Evolutionary conservation across 2,797 vertebrate species (phyloP).

Genomic region (Rhinatrema bivittatum): DNA sequence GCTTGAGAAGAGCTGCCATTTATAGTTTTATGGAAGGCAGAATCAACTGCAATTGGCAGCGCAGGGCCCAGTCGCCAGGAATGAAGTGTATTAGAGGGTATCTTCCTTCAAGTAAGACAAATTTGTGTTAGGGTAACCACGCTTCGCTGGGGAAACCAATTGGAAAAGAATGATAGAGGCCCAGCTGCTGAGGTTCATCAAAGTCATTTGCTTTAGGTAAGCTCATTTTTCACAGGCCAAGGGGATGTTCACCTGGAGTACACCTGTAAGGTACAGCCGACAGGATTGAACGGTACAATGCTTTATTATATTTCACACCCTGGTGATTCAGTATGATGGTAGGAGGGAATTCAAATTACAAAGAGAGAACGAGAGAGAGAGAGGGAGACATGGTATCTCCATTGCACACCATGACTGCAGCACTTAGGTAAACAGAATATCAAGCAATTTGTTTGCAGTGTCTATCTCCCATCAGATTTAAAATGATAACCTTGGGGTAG

Average conservation of each 20-base stretch:
- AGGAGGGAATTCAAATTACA: constrained; percentile 19
- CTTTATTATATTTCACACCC: constrained; percentile 98
- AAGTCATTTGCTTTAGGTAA: constrained; percentile 81
- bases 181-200: constrained; percentile 86
- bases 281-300: constrained; percentile 89
- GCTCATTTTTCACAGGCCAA: constrained; percentile 96
- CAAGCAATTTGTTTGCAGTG: background rate
- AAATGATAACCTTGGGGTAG: no score
- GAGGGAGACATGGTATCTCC: background rate
- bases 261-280: constrained; percentile 86
- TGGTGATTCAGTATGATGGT: constrained; percentile 68
- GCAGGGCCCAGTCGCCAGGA: constrained; percentile 25
- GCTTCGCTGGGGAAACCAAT: constrained; percentile 82
- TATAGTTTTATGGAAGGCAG: constrained; percentile 10
- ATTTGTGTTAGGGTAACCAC: constrained; percentile 70
- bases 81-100: constrained; percentile 69
- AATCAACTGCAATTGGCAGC: constrained; percentile 40
- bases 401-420: background rate
- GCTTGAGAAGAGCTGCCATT: constrained; percentile 21
- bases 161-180: constrained; percentile 97
- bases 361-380: constrained; percentile 34
- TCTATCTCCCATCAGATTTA: no score
- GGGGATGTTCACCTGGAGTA: constrained; percentile 85
- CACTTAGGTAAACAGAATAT: background rate
- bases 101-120: constrained; percentile 91